Percentiles rank a stretch among this genome's conserved stretches.
Conservation (phyloP, 2,113 vertebrate genomes). For the Philantomba maxwellii region DNA sequence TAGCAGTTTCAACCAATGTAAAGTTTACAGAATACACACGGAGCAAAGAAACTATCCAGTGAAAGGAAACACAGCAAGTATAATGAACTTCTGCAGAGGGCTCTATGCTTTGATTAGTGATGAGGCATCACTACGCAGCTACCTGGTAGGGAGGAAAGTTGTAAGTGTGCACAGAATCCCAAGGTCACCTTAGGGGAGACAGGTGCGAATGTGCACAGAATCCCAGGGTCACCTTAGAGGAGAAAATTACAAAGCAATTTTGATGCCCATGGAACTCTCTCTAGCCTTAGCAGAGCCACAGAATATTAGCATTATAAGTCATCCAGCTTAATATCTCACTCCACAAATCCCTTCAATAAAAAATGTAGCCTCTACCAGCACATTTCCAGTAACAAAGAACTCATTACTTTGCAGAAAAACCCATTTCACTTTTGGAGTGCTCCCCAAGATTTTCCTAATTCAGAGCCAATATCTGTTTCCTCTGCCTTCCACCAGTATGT, state of each 20-base stretch:
- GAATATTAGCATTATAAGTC: background rate
- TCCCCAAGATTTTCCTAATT: conserved; percentile 16
- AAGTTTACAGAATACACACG: background rate
- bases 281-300: background rate
- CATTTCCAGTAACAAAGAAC: conserved; percentile 10
- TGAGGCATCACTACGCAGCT: background rate
- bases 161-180: background rate
- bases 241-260: background rate
- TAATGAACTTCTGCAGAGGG: background rate
- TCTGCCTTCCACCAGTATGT: background rate
- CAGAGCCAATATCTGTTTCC: background rate
- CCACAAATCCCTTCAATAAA: conserved; percentile 30
- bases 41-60: background rate
- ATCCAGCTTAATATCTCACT: background rate
- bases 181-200: background rate
- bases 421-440: background rate
- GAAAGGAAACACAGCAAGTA: background rate
- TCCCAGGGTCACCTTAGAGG: background rate
- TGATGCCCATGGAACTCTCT: background rate
- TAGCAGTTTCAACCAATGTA: background rate
- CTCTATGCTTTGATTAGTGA: background rate
- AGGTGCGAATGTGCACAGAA: background rate
- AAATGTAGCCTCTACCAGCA: background rate
- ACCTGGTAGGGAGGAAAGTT: background rate
- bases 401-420: conserved; percentile 24